These are phyloP conservation scores for Triplophysa siluroides DNA, from an alignment of 2,113 vertebrate species.

Conservation along the genomic window DNA sequence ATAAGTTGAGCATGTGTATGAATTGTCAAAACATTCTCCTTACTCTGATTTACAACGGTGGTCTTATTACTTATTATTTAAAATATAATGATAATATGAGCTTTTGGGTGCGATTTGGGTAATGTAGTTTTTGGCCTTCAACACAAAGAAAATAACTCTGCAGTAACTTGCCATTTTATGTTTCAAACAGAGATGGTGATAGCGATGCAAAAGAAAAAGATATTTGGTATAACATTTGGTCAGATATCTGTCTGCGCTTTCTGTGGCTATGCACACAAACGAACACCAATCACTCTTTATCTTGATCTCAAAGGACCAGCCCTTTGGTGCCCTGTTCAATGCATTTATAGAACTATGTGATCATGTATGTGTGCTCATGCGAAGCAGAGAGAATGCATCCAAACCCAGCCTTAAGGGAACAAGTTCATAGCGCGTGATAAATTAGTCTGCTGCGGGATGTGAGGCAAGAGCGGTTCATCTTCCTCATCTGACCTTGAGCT, in stretches of 20 bases:
- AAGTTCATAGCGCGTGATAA: slow-evolving; percentile 61
- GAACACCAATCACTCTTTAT: not conserved
- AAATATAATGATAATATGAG: too few species aligned
- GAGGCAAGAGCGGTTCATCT: slow-evolving; percentile 70
- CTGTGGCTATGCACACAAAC: not conserved
- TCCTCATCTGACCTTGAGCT: slow-evolving; percentile 77
- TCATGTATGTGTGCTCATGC: slow-evolving; percentile 29
- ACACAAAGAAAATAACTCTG: too few species aligned
- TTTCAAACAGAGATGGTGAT: too few species aligned
- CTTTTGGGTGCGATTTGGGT: too few species aligned
- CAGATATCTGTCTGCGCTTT: not conserved
- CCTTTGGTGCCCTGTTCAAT: not conserved
- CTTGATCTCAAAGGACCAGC: not conserved
- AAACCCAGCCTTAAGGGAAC: slow-evolving; percentile 34
- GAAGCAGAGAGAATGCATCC: not conserved
- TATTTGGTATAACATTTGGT: too few species aligned
- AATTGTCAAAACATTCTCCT: too few species aligned
- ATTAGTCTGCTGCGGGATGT: slow-evolving; percentile 63
- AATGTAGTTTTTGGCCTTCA: too few species aligned
- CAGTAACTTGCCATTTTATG: too few species aligned
- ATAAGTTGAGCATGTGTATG: too few species aligned
- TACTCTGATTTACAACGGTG: too few species aligned
- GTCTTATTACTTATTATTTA: too few species aligned
- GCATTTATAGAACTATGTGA: slow-evolving; percentile 19
- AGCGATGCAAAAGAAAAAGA: too few species aligned